phyloP scores from a whole-genome alignment of 2,888 invertebrate genomes.

The Smittia sp. region DNA sequence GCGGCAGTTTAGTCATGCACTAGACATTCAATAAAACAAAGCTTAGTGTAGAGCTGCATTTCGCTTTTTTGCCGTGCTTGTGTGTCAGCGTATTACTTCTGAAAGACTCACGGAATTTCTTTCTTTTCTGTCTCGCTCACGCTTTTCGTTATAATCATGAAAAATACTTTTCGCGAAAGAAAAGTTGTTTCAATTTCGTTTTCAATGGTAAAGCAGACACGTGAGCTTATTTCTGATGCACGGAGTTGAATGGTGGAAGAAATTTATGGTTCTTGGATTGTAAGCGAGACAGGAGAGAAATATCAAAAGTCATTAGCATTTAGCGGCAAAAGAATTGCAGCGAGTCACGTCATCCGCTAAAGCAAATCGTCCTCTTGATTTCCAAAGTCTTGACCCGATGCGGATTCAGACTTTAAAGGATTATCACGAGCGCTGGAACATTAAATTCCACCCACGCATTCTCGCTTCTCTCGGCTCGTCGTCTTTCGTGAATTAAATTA shows the following conservation, averaged over 20 bases:
- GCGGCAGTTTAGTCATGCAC: not conserved
- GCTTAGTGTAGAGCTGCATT: not conserved
- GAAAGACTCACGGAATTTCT: not conserved
- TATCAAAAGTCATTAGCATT: not conserved
- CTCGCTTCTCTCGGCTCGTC: not conserved
- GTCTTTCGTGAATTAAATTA: constrained; percentile 24
- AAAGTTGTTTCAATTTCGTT: not conserved
- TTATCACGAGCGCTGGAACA: not conserved
- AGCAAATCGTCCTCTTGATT: not conserved
- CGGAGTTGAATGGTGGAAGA: not conserved
- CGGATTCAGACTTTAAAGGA: not conserved
- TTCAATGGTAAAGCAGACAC: not conserved
- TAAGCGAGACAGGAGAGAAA: not conserved
- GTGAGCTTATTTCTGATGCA: not conserved
- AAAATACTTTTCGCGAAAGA: not conserved
- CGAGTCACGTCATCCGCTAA: not conserved
- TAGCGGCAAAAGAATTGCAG: not conserved
- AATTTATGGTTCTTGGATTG: not conserved
- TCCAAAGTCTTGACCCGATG: not conserved
- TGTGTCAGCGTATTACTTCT: not conserved
- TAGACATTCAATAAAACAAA: not conserved
- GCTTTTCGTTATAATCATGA: not conserved
- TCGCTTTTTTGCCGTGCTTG: not conserved
- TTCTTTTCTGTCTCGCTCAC: not conserved
- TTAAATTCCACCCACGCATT: constrained; percentile 35